Percentiles rank a stretch among this genome's conserved stretches.
Evolutionary conservation across 2,888 invertebrate species (phyloP).

Genomic region (Eretmocerus hayati): DNA sequence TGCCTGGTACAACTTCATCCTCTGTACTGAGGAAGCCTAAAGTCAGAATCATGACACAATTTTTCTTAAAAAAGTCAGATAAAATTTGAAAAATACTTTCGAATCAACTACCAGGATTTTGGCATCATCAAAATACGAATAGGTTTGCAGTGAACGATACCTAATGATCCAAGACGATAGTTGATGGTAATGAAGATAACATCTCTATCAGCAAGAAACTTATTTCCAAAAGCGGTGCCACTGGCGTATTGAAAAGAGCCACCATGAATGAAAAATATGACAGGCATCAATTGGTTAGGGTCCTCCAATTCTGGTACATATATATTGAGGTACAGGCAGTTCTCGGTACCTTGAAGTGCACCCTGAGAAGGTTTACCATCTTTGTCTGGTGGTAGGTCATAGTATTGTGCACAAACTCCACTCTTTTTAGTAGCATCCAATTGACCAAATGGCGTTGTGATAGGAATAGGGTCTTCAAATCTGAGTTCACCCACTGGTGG

Average conservation of each 20-base stretch:
- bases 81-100: no score
- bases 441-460: neutral
- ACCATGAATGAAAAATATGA: constrained; percentile 7
- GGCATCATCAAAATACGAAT: no score
- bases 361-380: neutral
- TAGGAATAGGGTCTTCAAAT: neutral
- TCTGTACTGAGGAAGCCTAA: constrained; percentile 5
- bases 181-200: constrained; percentile 5
- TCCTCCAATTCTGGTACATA: neutral
- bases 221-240: neutral
- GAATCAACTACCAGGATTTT: no score
- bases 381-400: neutral
- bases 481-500: constrained; percentile 2
- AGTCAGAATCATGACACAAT: no score
- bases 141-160: no score
- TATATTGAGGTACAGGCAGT: constrained; percentile 7
- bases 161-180: constrained; percentile 4
- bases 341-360: neutral
- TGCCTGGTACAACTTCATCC: constrained; percentile 3
- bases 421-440: neutral
- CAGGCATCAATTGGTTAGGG: neutral
- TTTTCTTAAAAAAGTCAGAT: no score
- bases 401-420: constrained; percentile 2
- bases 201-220: constrained; percentile 3
- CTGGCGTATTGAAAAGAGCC: constrained; percentile 1